Percentiles rank a stretch among this genome's conserved stretches.
phyloP scores from a whole-genome alignment of 2,113 vertebrate genomes.

The Ageneiosus marmoratus region DNA sequence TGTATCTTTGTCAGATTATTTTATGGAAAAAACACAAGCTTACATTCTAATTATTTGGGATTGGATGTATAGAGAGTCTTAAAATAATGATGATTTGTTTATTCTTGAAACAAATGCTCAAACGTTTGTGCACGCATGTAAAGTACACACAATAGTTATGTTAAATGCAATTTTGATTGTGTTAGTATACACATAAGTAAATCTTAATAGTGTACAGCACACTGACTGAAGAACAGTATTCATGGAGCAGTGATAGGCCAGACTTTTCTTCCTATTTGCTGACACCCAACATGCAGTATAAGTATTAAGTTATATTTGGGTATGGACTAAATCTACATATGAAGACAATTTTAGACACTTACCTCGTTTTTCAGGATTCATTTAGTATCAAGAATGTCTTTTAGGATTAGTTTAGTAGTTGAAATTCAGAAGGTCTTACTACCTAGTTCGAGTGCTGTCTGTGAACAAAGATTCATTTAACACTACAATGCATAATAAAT shows the following conservation, averaged over 20 bases:
- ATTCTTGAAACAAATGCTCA: conserved; percentile 24
- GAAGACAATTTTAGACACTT: background rate
- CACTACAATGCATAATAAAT: conserved; percentile 5
- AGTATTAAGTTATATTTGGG: background rate
- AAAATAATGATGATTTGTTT: conserved; percentile 26
- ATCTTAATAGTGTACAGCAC: background rate
- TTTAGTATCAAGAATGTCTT: background rate
- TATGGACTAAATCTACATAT: background rate
- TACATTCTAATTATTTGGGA: conserved; percentile 8
- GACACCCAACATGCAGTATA: background rate
- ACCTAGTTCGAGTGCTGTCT: background rate
- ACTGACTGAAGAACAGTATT: background rate
- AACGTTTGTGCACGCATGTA: background rate
- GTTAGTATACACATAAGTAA: background rate
- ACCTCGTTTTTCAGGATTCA: background rate
- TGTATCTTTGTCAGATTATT: conserved; percentile 47
- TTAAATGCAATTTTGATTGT: conserved; percentile 4
- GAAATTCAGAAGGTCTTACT: background rate
- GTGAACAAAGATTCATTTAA: background rate
- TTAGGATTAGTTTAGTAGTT: background rate
- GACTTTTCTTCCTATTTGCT: background rate
- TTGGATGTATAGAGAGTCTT: conserved; percentile 9
- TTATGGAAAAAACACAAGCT: conserved; percentile 5
- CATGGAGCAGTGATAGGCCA: background rate
- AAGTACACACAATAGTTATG: conserved; percentile 3